phyloP scores from a whole-genome alignment of 2,888 invertebrate genomes.

The Lasioglossum morio region DNA sequence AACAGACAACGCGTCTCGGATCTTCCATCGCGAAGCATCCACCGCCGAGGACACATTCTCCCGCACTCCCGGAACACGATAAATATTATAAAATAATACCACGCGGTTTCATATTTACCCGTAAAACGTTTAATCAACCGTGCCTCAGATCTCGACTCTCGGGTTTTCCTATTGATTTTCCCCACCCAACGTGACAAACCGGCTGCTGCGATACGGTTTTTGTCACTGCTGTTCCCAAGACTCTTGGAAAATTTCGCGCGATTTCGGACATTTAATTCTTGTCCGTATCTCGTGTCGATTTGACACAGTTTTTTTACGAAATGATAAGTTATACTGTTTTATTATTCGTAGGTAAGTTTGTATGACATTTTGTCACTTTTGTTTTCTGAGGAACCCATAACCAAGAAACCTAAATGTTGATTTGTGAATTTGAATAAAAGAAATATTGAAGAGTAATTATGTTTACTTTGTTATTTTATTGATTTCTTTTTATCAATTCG shows the following conservation, averaged over 20 bases:
- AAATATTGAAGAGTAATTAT: no score
- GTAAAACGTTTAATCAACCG: slow-evolving; percentile 55
- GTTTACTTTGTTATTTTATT: no score
- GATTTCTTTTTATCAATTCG: no score
- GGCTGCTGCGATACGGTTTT: slow-evolving; percentile 41
- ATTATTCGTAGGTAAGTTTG: no score
- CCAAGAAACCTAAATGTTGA: no score
- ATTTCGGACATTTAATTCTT: no score
- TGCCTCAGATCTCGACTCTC: slow-evolving; percentile 60
- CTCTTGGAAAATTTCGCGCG: slow-evolving; percentile 47
- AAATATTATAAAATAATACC: slow-evolving; percentile 62
- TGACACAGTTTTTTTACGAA: no score
- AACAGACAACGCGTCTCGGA: slow-evolving; percentile 23
- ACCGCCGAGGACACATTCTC: slow-evolving; percentile 22
- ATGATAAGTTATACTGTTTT: no score
- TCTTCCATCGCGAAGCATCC: slow-evolving; percentile 36
- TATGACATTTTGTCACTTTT: no score
- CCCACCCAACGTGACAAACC: slow-evolving; percentile 63
- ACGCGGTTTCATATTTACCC: slow-evolving; percentile 40
- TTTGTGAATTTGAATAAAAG: no score
- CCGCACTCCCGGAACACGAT: neutral
- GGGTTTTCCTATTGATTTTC: slow-evolving; percentile 72
- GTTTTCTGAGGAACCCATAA: no score
- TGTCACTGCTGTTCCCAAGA: slow-evolving; percentile 32
- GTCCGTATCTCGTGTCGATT: no score